Evolutionary conservation across 2,113 vertebrate genomes (phyloP).

Genomic region (Corythornis cristatus): DNA sequence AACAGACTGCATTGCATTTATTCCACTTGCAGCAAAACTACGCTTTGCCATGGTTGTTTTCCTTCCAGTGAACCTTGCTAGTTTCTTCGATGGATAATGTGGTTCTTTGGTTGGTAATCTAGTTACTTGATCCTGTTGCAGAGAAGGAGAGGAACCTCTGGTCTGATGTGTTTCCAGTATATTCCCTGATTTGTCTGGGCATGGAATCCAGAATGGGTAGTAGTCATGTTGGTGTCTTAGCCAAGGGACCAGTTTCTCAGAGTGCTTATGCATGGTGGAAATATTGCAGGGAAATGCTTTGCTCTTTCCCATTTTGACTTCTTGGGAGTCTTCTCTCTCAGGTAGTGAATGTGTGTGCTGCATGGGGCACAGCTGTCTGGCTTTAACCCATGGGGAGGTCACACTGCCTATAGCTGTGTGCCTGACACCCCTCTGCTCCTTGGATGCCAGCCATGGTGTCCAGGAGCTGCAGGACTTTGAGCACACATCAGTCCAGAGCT

Average conservation of each 20-base stretch:
- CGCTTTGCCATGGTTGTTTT: neutral
- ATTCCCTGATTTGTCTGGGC: neutral
- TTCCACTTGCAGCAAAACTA: neutral
- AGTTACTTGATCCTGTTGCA: neutral
- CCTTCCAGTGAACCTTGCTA: neutral
- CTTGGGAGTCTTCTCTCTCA: neutral
- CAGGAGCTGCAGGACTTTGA: neutral
- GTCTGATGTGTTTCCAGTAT: neutral
- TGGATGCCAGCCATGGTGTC: neutral
- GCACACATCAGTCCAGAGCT: neutral
- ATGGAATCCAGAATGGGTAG: no score
- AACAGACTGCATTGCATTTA: neutral
- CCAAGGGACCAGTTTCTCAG: neutral
- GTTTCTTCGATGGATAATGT: neutral
- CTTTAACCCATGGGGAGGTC: neutral
- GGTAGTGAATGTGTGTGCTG: neutral
- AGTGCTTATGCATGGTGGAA: neutral
- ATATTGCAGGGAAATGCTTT: neutral
- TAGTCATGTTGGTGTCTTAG: neutral
- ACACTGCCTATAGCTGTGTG: neutral
- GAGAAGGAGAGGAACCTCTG: neutral
- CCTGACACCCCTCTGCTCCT: neutral
- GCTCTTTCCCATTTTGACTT: neutral
- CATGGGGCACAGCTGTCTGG: neutral
- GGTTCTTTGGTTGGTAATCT: neutral